Conservation (phyloP, 2,797 vertebrate genomes). For the Smutsia gigantea region DNA sequence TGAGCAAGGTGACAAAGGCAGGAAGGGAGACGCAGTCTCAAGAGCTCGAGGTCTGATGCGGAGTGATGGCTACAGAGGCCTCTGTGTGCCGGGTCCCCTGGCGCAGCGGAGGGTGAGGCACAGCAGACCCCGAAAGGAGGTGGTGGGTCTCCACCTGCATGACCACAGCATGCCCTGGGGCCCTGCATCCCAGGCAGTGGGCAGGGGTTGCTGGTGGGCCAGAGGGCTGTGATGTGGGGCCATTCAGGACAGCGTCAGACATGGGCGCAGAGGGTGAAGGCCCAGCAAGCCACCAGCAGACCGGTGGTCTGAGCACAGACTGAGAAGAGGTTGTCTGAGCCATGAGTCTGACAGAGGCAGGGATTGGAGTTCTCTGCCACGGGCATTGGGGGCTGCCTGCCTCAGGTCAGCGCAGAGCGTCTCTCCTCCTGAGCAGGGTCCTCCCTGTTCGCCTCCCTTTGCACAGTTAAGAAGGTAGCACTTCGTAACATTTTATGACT, state of each 20-base stretch:
- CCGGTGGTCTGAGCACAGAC: not conserved
- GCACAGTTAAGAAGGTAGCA: not conserved
- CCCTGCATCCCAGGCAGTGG: accelerated
- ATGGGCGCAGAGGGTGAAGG: accelerated
- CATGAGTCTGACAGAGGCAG: not conserved
- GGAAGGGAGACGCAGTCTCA: not conserved
- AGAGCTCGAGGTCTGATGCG: accelerated
- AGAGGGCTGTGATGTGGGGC: accelerated
- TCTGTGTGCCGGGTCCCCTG: accelerated
- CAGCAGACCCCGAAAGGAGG: not conserved
- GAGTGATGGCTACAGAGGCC: not conserved
- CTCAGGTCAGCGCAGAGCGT: not conserved
- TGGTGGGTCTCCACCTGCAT: not conserved
- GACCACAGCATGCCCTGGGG: not conserved
- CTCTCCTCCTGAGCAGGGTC: not conserved
- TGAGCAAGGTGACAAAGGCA: not conserved
- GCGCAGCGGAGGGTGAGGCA: not conserved
- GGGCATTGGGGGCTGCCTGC: not conserved
- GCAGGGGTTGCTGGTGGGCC: not conserved
- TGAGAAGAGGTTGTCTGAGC: not conserved
- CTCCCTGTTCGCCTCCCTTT: not conserved
- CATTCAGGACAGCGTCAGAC: not conserved
- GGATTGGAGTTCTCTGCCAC: not conserved
- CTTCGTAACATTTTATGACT: not conserved
- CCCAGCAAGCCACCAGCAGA: not conserved